Evolutionary conservation across 2,888 invertebrate genomes (phyloP), one percentile per base, ranked within the genome.

Genomic region (Ethmia dodecea): DNA sequence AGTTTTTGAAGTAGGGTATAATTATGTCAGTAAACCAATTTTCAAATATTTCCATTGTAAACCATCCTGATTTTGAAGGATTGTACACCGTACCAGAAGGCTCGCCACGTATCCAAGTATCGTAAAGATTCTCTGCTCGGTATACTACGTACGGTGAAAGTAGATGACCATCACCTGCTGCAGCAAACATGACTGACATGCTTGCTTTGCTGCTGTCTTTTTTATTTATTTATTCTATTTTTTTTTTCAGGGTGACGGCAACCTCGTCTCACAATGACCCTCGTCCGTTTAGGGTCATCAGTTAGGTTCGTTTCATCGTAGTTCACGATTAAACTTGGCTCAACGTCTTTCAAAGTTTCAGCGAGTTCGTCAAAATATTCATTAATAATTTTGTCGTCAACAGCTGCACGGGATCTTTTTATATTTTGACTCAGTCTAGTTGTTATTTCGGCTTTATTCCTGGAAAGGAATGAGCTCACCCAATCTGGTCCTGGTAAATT

Each of bases 231-330:
- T 18, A 33, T 45, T 38, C 35, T 39, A 33, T 45, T 35, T 18
- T 31, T 45, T 38, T 36, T 39, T 38, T 41, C 38, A 25, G 31
- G 37, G 16, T 37, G 40, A 18, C 37, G 37, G 18, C 25, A 15
- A 11, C 15, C 22, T 20, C 34, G 24, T 10, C 34, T 30, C 15
- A 35, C 45, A 35, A 20, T 42, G 37, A 31, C 40, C 32, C 38
- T 43, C 44, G 28, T 27, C 18, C 11, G 30, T 40, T 39, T 45
- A 25, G 43, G 45, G 26, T 47, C 37, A 32, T 45, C 47, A 1
- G 33, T 42, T 15, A 42, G 32, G 18, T 35, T 43, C 5, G 45
- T 48, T 34, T 48, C 43, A n/a, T 46, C 42, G 11, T 39, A 46
- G 20, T 48, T 48, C 3, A 48, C 15, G 9, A 48, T 43, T 13